Base-by-base conservation (phyloP, 1,140 invertebrate species). In the Megalopta genalis region DNA sequence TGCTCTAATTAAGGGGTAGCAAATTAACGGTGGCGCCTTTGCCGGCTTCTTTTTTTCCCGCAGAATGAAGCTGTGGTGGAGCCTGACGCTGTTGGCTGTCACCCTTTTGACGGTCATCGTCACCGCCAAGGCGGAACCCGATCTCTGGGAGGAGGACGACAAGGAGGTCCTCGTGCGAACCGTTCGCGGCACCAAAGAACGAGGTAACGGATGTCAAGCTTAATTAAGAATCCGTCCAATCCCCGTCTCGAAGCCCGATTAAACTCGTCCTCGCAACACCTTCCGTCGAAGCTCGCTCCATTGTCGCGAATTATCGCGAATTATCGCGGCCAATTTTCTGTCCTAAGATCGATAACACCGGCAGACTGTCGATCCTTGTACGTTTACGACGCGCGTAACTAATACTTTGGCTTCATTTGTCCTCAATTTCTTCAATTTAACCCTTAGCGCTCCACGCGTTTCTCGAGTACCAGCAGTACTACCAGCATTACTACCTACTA, bases 131-230 rank as follows among this genome's bases (percentile, higher is more conserved):
- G 89, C 90, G 62, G 91, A 92, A 86, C 87, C 88, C 62, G 81
- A 86, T 84, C 85, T 91, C 52, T 92, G 91, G 92, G 91, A 92
- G 94, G 95, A 96, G 89, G 95, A 96, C 82, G 96, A 96, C 86
- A 95, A 95, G 88, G 96, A 97, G 90, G 94, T 96, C 37, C 94
- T 96, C 80, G 95, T 97, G 84, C 94, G 96, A 81, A 96, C 94
- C 84, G 95, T 95, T 89, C 94, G 96, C 63, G 96, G 96, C 60
- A 95, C 96, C 90, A 96, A 96, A 91, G 95, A 95, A 91, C 94
- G 94, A 93, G 94, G 95, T 93, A 93, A 23, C 14, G 2, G 42
- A 27, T 52, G 23, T 37, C 64, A 39, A 60, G 6, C 49, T 76
- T 77, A 76, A 80, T 80, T 80, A 68, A 25, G 23, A 52, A 60